These are phyloP conservation scores for Drosophila colorata DNA, from an alignment of 2,888 invertebrate species.

Conservation along the genomic window DNA sequence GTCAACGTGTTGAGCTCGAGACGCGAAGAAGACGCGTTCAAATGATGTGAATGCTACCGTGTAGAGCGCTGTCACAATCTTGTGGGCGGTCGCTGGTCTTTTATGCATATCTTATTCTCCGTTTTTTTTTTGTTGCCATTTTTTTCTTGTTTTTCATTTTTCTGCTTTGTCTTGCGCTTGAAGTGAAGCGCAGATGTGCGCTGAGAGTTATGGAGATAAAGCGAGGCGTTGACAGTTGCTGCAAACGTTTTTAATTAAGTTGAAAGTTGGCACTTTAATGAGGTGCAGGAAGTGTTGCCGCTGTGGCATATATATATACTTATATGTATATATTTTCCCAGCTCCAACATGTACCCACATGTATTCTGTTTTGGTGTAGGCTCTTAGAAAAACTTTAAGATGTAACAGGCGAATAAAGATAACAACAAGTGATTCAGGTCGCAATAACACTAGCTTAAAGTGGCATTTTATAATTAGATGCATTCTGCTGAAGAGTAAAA, in stretches of 20 bases:
- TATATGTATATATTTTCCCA: slow-evolving; percentile 21
- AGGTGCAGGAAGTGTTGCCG: slow-evolving; percentile 68
- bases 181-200: slow-evolving; percentile 63
- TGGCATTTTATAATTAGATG: neutral
- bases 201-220: slow-evolving; percentile 73
- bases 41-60: slow-evolving; percentile 64
- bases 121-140: slow-evolving; percentile 8
- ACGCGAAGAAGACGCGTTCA: slow-evolving; percentile 58
- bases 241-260: slow-evolving; percentile 77
- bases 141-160: slow-evolving; percentile 44
- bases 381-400: slow-evolving; percentile 20
- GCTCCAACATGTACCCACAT: slow-evolving; percentile 37
- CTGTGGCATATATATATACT: slow-evolving; percentile 9
- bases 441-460: slow-evolving; percentile 22
- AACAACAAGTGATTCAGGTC: slow-evolving; percentile 21
- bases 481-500: no score
- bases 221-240: slow-evolving; percentile 75
- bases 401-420: slow-evolving; percentile 28
- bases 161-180: slow-evolving; percentile 28
- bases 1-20: slow-evolving; percentile 66
- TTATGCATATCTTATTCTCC: slow-evolving; percentile 56
- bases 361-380: slow-evolving; percentile 4
- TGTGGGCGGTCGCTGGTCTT: slow-evolving; percentile 81
- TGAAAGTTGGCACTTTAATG: slow-evolving; percentile 72
- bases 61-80: slow-evolving; percentile 51